Evolutionary conservation across 1,140 invertebrate species (phyloP).

Genomic region (Drosophila pallidifrons): DNA sequence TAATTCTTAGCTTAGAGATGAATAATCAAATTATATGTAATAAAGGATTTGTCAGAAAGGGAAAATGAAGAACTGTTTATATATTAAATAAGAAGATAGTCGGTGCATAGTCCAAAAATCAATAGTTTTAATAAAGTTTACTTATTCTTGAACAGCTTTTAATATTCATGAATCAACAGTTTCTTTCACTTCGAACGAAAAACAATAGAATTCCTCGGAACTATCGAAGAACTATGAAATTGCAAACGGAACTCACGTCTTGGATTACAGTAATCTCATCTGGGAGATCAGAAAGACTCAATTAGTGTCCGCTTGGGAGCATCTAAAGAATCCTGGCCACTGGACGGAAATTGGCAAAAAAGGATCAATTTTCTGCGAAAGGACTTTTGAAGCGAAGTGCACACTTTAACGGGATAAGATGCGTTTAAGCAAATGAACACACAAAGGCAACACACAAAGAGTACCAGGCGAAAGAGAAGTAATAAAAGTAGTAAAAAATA

Average conservation of each 20-base stretch:
- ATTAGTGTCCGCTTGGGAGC: slow-evolving; percentile 55
- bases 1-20: too few species aligned
- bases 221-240: neutral
- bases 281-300: slow-evolving; percentile 57
- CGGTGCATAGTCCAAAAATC: too few species aligned
- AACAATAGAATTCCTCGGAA: too few species aligned
- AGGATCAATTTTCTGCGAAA: slow-evolving; percentile 73
- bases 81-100: too few species aligned
- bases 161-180: too few species aligned
- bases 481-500: slow-evolving; percentile 29
- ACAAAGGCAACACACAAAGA: slow-evolving; percentile 51
- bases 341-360: slow-evolving; percentile 70
- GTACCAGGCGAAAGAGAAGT: slow-evolving; percentile 17
- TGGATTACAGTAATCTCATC: slow-evolving; percentile 49
- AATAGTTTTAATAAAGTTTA: too few species aligned
- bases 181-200: too few species aligned
- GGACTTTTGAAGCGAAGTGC: slow-evolving; percentile 37
- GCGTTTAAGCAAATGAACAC: slow-evolving; percentile 75
- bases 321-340: slow-evolving; percentile 39
- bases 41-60: too few species aligned
- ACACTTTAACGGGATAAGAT: slow-evolving; percentile 75
- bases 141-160: too few species aligned
- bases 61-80: too few species aligned
- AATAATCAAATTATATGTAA: too few species aligned
- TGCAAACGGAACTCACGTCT: slow-evolving; percentile 55